A percentile compares a stretch with the other conserved stretches of the same genome.
Conservation (phyloP, 2,888 invertebrate species). For the Clusia tigrina region DNA sequence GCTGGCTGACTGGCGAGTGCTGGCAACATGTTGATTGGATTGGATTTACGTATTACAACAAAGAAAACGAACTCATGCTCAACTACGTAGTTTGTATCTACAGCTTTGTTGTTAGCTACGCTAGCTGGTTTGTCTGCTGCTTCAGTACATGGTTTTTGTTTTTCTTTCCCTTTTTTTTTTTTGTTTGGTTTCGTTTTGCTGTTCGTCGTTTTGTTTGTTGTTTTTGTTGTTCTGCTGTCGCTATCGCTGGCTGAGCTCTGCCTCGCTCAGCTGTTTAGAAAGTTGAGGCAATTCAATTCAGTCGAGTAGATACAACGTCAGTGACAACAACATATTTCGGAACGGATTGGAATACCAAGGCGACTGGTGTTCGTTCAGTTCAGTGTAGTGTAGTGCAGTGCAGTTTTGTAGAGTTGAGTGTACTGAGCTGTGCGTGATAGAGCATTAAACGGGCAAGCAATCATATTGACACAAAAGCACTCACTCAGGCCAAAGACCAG, state of each 20-base stretch:
- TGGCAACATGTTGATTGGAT: slow-evolving; percentile 40
- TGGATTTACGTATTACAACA: slow-evolving; percentile 15
- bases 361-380: slow-evolving; percentile 8
- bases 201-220: neutral
- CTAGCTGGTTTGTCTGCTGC: neutral
- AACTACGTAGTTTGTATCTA: slow-evolving; percentile 23
- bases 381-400: slow-evolving; percentile 9
- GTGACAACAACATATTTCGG: slow-evolving; percentile 27
- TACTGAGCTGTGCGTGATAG: neutral
- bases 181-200: neutral
- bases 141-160: neutral
- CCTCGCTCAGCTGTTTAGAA: slow-evolving; percentile 46
- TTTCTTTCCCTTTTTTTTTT: neutral
- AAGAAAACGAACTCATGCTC: slow-evolving; percentile 5
- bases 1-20: too few relatives aligned
- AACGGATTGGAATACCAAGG: neutral
- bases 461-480: slow-evolving; percentile 3
- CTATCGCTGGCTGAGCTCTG: slow-evolving; percentile 8
- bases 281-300: slow-evolving; percentile 33
- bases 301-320: slow-evolving; percentile 32
- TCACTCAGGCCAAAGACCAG: neutral
- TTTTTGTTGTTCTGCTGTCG: neutral
- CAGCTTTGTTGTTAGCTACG: neutral
- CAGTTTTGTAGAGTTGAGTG: neutral
- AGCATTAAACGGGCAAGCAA: neutral